These are phyloP conservation scores for Entelurus aequoreus DNA, from an alignment of 2,113 vertebrate genomes.

Conservation along the genomic window DNA sequence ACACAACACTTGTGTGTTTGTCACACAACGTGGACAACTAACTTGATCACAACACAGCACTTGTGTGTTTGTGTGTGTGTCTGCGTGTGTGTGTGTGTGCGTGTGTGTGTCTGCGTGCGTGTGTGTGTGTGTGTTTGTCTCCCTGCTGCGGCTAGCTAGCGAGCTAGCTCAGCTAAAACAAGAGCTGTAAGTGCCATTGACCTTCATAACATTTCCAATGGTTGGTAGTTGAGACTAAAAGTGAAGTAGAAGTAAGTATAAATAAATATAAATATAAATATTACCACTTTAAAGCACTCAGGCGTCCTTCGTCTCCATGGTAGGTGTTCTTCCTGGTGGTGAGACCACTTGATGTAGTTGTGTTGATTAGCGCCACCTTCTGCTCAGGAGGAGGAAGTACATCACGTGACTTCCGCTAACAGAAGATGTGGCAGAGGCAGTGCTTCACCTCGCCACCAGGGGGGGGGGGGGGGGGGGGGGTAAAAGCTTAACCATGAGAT, in stretches of 20 bases:
- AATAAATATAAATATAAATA: not conserved
- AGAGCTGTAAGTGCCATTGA: not conserved
- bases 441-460: too few relatives aligned
- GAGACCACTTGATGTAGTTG: too few relatives aligned
- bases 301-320: slow-evolving; percentile 34
- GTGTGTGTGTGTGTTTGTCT: not conserved
- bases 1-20: not conserved
- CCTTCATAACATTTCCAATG: not conserved
- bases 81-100: too few relatives aligned
- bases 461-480: too few relatives aligned
- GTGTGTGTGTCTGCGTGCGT: too few relatives aligned
- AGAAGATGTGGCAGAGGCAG: too few relatives aligned
- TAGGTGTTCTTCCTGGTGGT: not conserved
- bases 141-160: too few relatives aligned
- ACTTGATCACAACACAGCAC: not conserved
- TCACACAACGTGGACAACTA: too few relatives aligned
- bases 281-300: not conserved
- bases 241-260: too few relatives aligned
- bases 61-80: not conserved
- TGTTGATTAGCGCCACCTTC: too few relatives aligned
- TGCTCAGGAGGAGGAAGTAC: not conserved
- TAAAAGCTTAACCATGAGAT: too few relatives aligned
- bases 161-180: not conserved
- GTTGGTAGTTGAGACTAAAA: not conserved
- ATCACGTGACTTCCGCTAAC: too few relatives aligned